These are phyloP conservation scores for Platycheirus rosarum DNA, from an alignment of 2,888 invertebrate species.

Conservation along the genomic window DNA sequence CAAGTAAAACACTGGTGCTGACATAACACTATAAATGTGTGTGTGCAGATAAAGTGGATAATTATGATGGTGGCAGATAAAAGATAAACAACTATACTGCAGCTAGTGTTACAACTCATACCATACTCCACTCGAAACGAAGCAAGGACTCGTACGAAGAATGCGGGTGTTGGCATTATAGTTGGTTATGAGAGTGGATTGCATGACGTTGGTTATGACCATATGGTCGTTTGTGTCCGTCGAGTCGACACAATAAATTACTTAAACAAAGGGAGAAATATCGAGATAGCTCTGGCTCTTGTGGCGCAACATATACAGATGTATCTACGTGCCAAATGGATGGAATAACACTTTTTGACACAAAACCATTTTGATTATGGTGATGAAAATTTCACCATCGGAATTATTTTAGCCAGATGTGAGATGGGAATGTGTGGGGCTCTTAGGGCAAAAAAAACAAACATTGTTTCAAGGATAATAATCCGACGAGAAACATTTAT, in stretches of 20 bases:
- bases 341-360: slow-evolving; percentile 40
- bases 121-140: too few relatives aligned
- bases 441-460: background rate
- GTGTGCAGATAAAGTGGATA: slow-evolving; percentile 61
- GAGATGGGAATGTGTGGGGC: background rate
- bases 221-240: slow-evolving; percentile 27
- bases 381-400: slow-evolving; percentile 35
- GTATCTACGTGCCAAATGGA: slow-evolving; percentile 13
- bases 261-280: slow-evolving; percentile 23
- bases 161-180: slow-evolving; percentile 25
- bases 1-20: background rate
- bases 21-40: slow-evolving; percentile 29
- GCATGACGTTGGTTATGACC: slow-evolving; percentile 20
- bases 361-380: slow-evolving; percentile 57
- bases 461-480: slow-evolving; percentile 13
- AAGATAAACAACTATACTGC: slow-evolving; percentile 34
- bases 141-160: slow-evolving; percentile 2
- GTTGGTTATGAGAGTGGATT: slow-evolving; percentile 39
- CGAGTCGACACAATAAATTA: slow-evolving; percentile 62
- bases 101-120: slow-evolving; percentile 24
- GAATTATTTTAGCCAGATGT: slow-evolving; percentile 23
- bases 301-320: too few relatives aligned
- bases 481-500: slow-evolving; percentile 13
- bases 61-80: slow-evolving; percentile 61
- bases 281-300: slow-evolving; percentile 19